Conservation (phyloP, 2,797 vertebrate genomes). For the Aulostomus chinensis region DNA sequence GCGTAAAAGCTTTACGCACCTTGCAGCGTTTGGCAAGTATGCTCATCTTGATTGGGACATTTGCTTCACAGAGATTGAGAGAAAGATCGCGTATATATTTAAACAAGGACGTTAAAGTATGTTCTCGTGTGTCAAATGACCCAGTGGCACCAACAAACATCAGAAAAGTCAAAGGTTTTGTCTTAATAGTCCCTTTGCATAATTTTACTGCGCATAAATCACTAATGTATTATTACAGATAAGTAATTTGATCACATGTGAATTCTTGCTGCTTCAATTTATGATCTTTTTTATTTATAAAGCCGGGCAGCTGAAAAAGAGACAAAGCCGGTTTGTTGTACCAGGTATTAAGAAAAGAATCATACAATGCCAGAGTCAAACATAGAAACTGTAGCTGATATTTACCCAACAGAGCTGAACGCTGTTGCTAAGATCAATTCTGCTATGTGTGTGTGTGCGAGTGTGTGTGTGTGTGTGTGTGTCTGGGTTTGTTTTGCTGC, state of each 20-base stretch:
- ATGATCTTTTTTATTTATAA: conserved; percentile 18
- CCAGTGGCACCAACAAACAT: conserved; percentile 1
- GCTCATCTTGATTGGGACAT: too few relatives aligned
- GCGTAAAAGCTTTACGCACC: too few relatives aligned
- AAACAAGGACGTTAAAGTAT: too few relatives aligned
- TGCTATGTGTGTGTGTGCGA: too few relatives aligned
- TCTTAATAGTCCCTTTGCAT: background rate
- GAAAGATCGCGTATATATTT: too few relatives aligned
- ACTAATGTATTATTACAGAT: too few relatives aligned
- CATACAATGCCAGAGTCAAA: conserved; percentile 42
- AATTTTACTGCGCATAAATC: too few relatives aligned
- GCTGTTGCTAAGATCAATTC: conserved; percentile 44
- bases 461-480: too few relatives aligned
- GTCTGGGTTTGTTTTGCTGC: too few relatives aligned
- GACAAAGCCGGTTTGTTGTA: conserved; percentile 5
- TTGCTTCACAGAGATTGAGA: too few relatives aligned
- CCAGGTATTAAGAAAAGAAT: conserved; percentile 29
- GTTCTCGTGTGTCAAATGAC: conserved; percentile 6
- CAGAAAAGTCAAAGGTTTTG: conserved; percentile 1
- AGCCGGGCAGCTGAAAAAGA: conserved; percentile 3
- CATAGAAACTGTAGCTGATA: conserved; percentile 55
- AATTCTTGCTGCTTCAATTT: conserved; percentile 14
- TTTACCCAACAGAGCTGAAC: conserved; percentile 46
- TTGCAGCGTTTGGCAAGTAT: too few relatives aligned
- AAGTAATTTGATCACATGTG: too few relatives aligned